Evolutionary conservation across 2,888 invertebrate species (phyloP).

Genomic region (Cyclophora albipunctata): DNA sequence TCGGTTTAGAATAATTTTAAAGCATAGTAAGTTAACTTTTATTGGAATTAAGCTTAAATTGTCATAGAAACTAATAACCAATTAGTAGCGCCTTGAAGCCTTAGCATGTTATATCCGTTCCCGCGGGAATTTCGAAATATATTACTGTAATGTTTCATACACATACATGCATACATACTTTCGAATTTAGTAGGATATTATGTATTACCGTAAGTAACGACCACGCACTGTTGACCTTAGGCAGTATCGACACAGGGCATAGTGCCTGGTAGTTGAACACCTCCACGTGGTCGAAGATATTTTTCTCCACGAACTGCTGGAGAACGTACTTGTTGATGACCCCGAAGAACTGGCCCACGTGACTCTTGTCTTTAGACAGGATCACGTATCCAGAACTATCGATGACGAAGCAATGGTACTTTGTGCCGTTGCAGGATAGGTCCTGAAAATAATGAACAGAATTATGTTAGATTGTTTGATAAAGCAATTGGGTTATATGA

Average conservation of each 20-base stretch:
- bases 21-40: no score
- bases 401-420: conserved; percentile 88
- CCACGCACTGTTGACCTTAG: conserved; percentile 38
- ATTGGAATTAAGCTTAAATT: no score
- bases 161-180: no score
- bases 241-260: conserved; percentile 62
- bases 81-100: no score
- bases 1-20: no score
- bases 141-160: no score
- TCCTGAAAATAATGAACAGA: conserved; percentile 32
- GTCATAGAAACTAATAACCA: no score
- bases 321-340: conserved; percentile 80
- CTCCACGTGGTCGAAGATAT: conserved; percentile 83
- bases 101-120: no score
- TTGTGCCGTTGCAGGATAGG: conserved; percentile 67
- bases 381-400: conserved; percentile 94
- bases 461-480: no score
- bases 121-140: no score
- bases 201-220: conserved; percentile 39
- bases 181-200: no score
- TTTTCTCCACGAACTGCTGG: conserved; percentile 81
- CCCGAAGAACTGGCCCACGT: conserved; percentile 91
- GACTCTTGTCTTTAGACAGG: conserved; percentile 76
- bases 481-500: no score
- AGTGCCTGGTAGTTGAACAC: conserved; percentile 91